Base-by-base conservation (phyloP, 1,140 invertebrate species). In the Drosophila lacertosa region DNA sequence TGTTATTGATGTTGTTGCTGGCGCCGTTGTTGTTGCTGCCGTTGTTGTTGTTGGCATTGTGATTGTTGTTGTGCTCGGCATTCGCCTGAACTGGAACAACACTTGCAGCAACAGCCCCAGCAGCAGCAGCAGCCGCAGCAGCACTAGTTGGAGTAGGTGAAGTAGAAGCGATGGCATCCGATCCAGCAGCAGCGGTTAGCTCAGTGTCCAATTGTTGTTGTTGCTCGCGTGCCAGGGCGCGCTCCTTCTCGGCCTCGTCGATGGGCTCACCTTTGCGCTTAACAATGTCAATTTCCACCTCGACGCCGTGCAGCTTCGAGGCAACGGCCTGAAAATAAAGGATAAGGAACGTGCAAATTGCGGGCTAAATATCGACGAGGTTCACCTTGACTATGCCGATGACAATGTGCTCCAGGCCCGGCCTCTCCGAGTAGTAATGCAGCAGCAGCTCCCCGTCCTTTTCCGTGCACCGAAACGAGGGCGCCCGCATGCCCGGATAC, bases 391-490 rank as follows among this genome's bases (percentile, higher is more conserved):
- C 97, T 73, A 98, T 97, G 20, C 97, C 97, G 79, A 98, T 98
- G 63, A 98, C 97, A 80, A 98, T 98, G 82, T 97, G 94, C 90
- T 98, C 97, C 42, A 98, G 92, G n/a, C 97, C 97, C 6, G 96
- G 96, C 67, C 97, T 94, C 86, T 98, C 97, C 0, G 97, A 98
- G 92, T 98, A 98, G 92, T 98, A 98, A 92, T 98, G 97, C 5
- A 98, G 93, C 20, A 98, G 93, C 9, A 98, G 92, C 7, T 96
- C 95, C 0, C 97, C 97, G 92, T 97, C 97, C 91, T 96, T 95
- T 81, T 97, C 97, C 0, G 97, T 97, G 90, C 97, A 98, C 4
- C 97, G 93, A 92, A 98, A 98, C 1, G 97, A 98, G 0, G 97
- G 97, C 0, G 97, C 97, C 82, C 95, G 94, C 97, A 98, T 98